phyloP scores from a whole-genome alignment of 2,113 vertebrate species.

The Mirza zaza region DNA sequence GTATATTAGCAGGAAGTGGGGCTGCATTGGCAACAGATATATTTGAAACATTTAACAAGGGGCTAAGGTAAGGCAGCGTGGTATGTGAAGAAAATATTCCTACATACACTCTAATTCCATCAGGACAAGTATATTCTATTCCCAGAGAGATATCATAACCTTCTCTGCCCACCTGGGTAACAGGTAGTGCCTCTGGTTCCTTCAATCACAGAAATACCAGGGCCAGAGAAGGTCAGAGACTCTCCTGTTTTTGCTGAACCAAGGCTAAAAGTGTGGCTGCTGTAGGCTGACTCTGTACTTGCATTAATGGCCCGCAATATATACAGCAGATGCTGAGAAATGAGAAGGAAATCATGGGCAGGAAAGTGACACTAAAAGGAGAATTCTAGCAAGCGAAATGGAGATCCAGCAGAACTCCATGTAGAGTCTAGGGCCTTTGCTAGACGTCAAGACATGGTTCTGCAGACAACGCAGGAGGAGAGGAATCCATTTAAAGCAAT shows the following conservation, averaged over 20 bases:
- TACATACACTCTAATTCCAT: neutral
- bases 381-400: constrained; percentile 43
- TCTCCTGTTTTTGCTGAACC: neutral
- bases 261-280: neutral
- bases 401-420: neutral
- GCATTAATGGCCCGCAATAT: constrained; percentile 51
- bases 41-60: constrained; percentile 40
- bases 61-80: neutral
- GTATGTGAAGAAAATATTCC: neutral
- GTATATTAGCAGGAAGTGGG: neutral
- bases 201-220: neutral
- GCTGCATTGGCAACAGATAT: neutral
- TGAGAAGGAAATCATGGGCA: constrained; percentile 75
- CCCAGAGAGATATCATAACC: neutral
- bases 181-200: neutral
- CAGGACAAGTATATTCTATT: neutral
- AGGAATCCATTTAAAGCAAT: constrained; percentile 35
- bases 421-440: constrained; percentile 28
- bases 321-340: constrained; percentile 67
- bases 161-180: neutral
- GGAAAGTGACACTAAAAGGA: constrained; percentile 71
- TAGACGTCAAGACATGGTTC: neutral
- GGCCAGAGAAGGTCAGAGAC: constrained; percentile 6
- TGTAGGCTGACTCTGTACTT: constrained; percentile 26
- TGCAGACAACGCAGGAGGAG: neutral